Evolutionary conservation across 2,888 invertebrate genomes (phyloP).

Genomic region (Bimastos eiseni): DNA sequence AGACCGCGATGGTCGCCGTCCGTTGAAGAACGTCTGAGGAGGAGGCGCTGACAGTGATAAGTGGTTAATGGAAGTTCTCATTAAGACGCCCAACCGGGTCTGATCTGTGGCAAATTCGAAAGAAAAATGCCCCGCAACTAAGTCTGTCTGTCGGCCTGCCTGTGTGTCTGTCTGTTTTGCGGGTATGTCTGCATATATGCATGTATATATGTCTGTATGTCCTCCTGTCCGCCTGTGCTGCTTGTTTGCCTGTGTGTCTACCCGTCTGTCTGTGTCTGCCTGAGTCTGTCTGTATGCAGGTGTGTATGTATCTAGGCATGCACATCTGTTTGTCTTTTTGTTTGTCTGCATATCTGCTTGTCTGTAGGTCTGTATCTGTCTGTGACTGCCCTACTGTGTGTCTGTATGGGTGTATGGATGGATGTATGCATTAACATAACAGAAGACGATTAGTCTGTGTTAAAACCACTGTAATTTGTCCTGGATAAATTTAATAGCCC

Average conservation of each 20-base stretch:
- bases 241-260: not conserved
- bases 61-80: slow-evolving; percentile 27
- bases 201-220: not conserved
- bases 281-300: not conserved
- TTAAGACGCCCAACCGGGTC: not conserved
- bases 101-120: slow-evolving; percentile 24
- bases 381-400: no score
- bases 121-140: slow-evolving; percentile 17
- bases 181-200: no score
- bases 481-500: no score
- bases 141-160: not conserved
- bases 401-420: no score
- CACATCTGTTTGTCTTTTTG: not conserved
- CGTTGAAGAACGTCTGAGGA: not conserved
- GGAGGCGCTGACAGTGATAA: slow-evolving; percentile 15
- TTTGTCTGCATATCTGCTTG: not conserved
- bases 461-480: no score
- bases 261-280: not conserved
- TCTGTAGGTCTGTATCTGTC: no score
- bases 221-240: no score
- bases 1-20: not conserved
- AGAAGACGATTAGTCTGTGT: no score
- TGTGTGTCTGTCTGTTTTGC: not conserved
- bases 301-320: no score
- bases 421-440: no score